phyloP scores from a whole-genome alignment of 2,797 vertebrate genomes.

The Gallinago solitaria region DNA sequence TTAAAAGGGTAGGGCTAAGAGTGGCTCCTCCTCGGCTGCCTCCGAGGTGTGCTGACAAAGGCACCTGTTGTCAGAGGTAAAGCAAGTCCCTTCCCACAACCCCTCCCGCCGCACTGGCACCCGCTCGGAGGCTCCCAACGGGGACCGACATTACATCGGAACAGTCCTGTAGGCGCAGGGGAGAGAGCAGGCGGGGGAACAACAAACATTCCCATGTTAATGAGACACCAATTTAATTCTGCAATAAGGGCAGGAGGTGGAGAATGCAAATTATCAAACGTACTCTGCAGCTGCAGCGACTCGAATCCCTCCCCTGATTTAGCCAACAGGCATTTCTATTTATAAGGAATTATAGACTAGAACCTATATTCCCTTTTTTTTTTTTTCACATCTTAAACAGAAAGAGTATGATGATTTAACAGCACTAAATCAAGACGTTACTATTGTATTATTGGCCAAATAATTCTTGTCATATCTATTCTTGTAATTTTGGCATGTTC shows the following conservation, averaged over 20 bases:
- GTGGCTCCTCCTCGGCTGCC: background rate
- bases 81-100: constrained; percentile 59
- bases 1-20: background rate
- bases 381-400: background rate
- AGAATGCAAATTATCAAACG: background rate
- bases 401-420: background rate
- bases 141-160: background rate
- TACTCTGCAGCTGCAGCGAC: background rate
- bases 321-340: background rate
- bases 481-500: background rate
- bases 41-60: constrained; percentile 41
- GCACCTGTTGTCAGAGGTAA: constrained; percentile 75
- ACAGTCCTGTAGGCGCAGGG: background rate
- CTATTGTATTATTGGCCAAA: background rate
- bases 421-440: background rate
- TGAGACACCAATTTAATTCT: background rate
- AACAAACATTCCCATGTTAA: constrained; percentile 28
- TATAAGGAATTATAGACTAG: background rate
- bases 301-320: background rate
- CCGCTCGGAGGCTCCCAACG: constrained; percentile 40
- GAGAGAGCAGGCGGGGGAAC: background rate
- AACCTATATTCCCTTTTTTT: background rate
- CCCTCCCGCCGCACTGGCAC: constrained; percentile 56
- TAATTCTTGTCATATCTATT: background rate
- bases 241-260: constrained; percentile 24